Evolutionary conservation across 2,113 vertebrate genomes (phyloP), one percentile per base, ranked within the genome.

Genomic region (Callocephalon fimbriatum): DNA sequence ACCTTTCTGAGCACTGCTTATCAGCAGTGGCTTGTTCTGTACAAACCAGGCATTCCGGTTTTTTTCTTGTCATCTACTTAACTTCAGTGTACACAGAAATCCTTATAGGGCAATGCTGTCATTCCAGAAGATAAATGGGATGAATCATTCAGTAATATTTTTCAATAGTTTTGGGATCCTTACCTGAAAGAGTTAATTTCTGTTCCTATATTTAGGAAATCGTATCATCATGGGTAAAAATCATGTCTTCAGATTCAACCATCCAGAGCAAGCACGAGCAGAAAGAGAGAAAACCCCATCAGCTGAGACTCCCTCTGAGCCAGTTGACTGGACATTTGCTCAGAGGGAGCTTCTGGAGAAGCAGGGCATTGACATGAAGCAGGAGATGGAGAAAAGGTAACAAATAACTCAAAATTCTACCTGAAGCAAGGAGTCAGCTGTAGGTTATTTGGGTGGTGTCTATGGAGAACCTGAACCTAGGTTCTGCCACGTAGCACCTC

Each of bases 171-270:
- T 56, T 88, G 44, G n/a, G 45, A 53, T 75, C 38, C n/a, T 67
- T 61, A 29, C 22, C 29, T 45, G 54, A 56, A 58, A 44, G 35
- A 59, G 21, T 56, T 63, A 65, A 84, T 38, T 71, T 86, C 29
- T 93, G 6, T 82, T 94, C 19, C 42, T 89, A 0, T 59, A 63
- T 90, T 74, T 92, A 99, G 99, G 99, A 93, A 99, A 99, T 97
- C 99, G 99, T 40, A 99, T 99, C 91, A 99, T 99, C 95, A 99
- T 99, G 99, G 99, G 99, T 73, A 99, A 99, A 98, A 99, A 99
- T 96, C 99, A 99, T 0, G 99, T 99, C 93, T 99, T 99, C 97
- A 98, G 99, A 67, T 99, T 99, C 97, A 99, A 99, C 97, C 99
- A 99, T 81, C 99, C 99, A 26, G 99, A 99, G 93, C 99, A 99